Percentiles rank a stretch among this genome's conserved stretches.
Conservation (phyloP, 2,113 vertebrate genomes). For the Probosciger aterrimus region DNA sequence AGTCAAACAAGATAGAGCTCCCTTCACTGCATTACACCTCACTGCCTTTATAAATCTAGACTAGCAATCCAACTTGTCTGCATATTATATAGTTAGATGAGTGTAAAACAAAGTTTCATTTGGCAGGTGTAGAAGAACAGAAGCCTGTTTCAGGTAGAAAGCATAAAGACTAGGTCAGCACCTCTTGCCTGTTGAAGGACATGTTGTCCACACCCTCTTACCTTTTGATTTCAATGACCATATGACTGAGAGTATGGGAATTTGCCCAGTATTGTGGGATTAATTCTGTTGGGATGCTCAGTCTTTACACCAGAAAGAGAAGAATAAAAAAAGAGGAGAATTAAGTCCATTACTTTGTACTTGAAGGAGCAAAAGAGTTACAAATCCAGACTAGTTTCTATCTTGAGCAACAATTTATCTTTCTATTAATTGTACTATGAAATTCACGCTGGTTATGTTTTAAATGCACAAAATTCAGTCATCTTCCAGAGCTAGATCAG, state of each 20-base stretch:
- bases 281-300: neutral
- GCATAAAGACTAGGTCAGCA: neutral
- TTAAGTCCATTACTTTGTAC: neutral
- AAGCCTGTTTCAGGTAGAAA: neutral
- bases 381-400: neutral
- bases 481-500: neutral
- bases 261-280: neutral
- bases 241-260: neutral
- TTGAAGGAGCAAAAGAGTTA: neutral
- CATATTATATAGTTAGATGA: neutral
- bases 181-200: neutral
- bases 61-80: neutral
- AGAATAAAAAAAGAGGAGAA: neutral
- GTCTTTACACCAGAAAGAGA: neutral
- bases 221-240: neutral
- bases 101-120: neutral
- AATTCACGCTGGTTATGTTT: neutral
- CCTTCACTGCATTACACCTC: neutral
- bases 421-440: neutral
- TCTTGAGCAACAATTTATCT: neutral
- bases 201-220: neutral
- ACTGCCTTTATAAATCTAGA: neutral
- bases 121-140: neutral
- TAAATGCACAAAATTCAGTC: neutral
- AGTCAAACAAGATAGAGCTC: constrained; percentile 17